phyloP scores from a whole-genome alignment of 2,113 vertebrate genomes.

The Synodontis membranacea region DNA sequence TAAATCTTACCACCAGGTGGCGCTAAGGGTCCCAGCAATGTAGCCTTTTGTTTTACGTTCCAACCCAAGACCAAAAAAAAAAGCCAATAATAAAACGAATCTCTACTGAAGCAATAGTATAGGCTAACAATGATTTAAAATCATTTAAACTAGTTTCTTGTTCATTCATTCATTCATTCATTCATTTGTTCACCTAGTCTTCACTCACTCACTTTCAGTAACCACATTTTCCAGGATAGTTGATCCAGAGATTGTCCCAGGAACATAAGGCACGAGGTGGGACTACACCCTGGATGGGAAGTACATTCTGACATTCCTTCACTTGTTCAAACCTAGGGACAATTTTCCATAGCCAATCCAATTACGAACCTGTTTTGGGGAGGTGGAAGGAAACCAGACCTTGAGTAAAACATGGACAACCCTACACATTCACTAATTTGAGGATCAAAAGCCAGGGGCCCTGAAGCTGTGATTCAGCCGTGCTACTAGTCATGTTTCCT shows the following conservation, averaged over 20 bases:
- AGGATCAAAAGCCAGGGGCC: not conserved
- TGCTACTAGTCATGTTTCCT: not conserved
- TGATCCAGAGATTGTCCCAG: not conserved
- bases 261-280: not conserved
- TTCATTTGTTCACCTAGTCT: not conserved
- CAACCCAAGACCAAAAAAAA: not conserved
- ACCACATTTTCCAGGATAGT: not conserved
- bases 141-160: not conserved
- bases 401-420: not conserved
- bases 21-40: not conserved
- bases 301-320: not conserved
- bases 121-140: not conserved
- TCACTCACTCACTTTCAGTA: not conserved
- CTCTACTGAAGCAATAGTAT: not conserved
- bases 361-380: not conserved
- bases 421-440: not conserved
- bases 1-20: slow-evolving; percentile 40
- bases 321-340: not conserved
- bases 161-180: not conserved
- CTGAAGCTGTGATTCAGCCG: not conserved
- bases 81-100: not conserved
- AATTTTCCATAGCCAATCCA: not conserved
- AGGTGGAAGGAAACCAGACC: not conserved
- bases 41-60: not conserved
- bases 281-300: not conserved